Percentiles rank a stretch among this genome's conserved stretches.
Evolutionary conservation across 1,140 invertebrate species (phyloP).

Genomic region (Leptonema lineaticorne): DNA sequence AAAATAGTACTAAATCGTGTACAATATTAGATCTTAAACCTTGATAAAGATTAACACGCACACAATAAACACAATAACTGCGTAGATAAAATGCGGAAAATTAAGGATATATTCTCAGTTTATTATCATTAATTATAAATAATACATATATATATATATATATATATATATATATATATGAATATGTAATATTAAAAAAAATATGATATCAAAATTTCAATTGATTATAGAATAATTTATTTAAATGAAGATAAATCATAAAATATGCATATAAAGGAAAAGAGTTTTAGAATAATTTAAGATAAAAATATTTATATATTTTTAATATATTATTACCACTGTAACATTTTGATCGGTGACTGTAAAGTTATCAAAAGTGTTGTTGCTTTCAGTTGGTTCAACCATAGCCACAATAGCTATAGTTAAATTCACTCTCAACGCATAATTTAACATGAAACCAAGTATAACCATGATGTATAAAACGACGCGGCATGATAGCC

Average conservation of each 20-base stretch:
- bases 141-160: too few species aligned
- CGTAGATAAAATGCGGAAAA: neutral
- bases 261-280: too few species aligned
- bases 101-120: too few species aligned
- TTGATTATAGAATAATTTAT: too few species aligned
- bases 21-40: neutral
- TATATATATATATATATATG: too few species aligned
- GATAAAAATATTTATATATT: too few species aligned
- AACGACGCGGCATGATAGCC: conserved; percentile 74
- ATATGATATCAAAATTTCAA: too few species aligned
- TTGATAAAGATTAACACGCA: neutral
- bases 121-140: too few species aligned
- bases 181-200: too few species aligned
- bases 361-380: conserved; percentile 33
- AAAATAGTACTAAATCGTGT: neutral
- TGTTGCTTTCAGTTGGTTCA: conserved; percentile 53
- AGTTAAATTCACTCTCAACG: conserved; percentile 83
- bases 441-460: conserved; percentile 87
- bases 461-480: conserved; percentile 82
- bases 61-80: neutral
- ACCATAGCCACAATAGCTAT: conserved; percentile 89
- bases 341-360: conserved; percentile 46
- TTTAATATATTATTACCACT: too few species aligned
- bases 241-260: too few species aligned
- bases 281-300: too few species aligned